Base-by-base conservation (phyloP, 2,888 invertebrate genomes). In the Steromphala cineraria region DNA sequence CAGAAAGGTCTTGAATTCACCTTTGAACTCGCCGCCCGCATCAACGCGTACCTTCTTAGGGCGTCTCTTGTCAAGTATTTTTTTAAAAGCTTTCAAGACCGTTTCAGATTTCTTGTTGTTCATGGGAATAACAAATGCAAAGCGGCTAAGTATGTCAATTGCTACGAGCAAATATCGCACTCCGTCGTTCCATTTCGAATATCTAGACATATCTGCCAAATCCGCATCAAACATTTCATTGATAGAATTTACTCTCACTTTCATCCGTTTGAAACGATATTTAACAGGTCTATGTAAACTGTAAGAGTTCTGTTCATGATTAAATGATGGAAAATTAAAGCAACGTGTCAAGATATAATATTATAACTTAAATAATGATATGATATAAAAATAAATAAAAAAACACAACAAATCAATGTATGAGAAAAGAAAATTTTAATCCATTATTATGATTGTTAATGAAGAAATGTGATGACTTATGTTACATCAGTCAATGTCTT, bases 141-240 rank as follows among this genome's bases (percentile, higher is more conserved):
- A 74, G 1, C 71, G 10, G 3, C 7, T 8, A 0, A 74, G 40
- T 8, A 74, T 74, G 19, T 74, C 71, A 4, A 74, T 31, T 4
- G 31, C 71, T 74, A 74, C 71, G n/a, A 74, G 40, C n/a, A 74
- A 36, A 17, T 74, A 74, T n/a, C 40, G 1, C 46, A 8, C 46
- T 15, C 40, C 71, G 10, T 74, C 46, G 46, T 74, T 74, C 71
- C 46, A 36, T 36, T 74, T 74, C 8, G 8, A 40, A 19, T 8
- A 40, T 21, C 71, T 2, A n/a, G 40, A 74, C 7, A 74, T 1
- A 74, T 74, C 71, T 3, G 46, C 71, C 5, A 74, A 46, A 46
- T 74, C 71, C n/a, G 40, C 36, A 17, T 74, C 2, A 74, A 74
- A 74, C 71, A 74, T 74, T 74, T 74, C 71, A 19, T 74, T 15